Percentiles rank a stretch among this genome's conserved stretches.
These are phyloP conservation scores for Ischnus inquisitorius DNA, from an alignment of 2,888 invertebrate species.

Conservation along the genomic window DNA sequence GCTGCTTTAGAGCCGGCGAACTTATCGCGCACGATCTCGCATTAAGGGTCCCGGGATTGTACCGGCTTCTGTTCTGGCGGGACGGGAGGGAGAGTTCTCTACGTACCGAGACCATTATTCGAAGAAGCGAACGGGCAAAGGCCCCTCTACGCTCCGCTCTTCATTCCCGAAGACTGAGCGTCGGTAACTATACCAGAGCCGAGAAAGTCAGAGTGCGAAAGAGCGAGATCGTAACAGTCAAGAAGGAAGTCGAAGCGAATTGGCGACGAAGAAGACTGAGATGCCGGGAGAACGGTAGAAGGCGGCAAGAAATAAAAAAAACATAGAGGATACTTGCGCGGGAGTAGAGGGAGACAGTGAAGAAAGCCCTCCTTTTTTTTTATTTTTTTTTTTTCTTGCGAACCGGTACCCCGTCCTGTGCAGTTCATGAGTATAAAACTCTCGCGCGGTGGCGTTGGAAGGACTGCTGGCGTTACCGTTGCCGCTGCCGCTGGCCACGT, in stretches of 20 bases:
- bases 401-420: slow-evolving; percentile 66
- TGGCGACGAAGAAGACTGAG: slow-evolving; percentile 20
- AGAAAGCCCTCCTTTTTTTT: slow-evolving; percentile 59
- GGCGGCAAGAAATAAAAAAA: slow-evolving; percentile 3
- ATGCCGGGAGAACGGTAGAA: slow-evolving; percentile 1
- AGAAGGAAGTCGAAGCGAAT: slow-evolving; percentile 46
- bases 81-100: slow-evolving; percentile 23
- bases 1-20: slow-evolving; percentile 27
- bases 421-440: slow-evolving; percentile 43
- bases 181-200: too few relatives aligned
- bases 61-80: slow-evolving; percentile 55
- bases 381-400: slow-evolving; percentile 71
- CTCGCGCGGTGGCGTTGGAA: slow-evolving; percentile 73
- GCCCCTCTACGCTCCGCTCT: background rate
- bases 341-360: slow-evolving; percentile 46
- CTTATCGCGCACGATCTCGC: slow-evolving; percentile 71
- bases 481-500: slow-evolving; percentile 78
- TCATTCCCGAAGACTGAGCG: background rate
- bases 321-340: slow-evolving; percentile 4
- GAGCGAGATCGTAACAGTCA: slow-evolving; percentile 14
- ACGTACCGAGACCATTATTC: slow-evolving; percentile 62
- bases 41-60: slow-evolving; percentile 58
- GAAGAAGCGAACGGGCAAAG: slow-evolving; percentile 43
- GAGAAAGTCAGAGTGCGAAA: background rate
- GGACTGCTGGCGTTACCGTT: slow-evolving; percentile 68